A percentile compares a stretch with the other conserved stretches of the same genome.
phyloP scores from a whole-genome alignment of 53 echinoderm and acorn worm species.

The Arbacia lixula region DNA sequence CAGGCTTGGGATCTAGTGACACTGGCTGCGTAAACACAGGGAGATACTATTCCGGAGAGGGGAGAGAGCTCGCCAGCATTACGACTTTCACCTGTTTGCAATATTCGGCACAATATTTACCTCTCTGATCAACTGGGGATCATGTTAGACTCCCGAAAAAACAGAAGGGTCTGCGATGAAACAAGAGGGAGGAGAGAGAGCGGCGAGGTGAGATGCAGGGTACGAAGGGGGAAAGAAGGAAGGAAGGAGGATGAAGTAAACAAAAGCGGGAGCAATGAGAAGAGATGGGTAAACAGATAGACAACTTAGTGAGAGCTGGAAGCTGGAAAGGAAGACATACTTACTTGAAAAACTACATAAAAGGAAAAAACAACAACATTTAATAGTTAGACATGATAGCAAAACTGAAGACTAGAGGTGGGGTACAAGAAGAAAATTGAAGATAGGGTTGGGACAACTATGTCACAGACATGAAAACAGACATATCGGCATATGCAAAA shows the following conservation, averaged over 20 bases:
- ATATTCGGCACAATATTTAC: constrained; percentile 52
- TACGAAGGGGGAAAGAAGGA: not conserved
- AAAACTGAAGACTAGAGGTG: no score
- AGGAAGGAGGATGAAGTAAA: not conserved
- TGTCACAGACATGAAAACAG: no score
- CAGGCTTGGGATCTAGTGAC: not conserved
- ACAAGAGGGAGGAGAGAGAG: not conserved
- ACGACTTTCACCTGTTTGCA: constrained; percentile 53
- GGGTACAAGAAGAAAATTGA: no score
- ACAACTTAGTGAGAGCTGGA: no score
- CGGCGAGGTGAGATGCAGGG: not conserved
- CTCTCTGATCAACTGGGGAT: constrained; percentile 33
- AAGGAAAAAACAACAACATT: no score
- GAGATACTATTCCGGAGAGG: constrained; percentile 30
- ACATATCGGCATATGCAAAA: no score
- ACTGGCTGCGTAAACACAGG: constrained; percentile 33
- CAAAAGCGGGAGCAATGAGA: no score
- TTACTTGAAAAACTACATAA: no score
- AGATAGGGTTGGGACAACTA: no score
- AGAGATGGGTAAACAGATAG: no score
- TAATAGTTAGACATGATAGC: no score
- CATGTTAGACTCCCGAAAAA: not conserved
- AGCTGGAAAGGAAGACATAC: no score
- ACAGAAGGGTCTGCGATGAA: constrained; percentile 5
- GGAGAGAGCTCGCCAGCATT: constrained; percentile 18